Conservation (phyloP, 35 echinoderm and acorn worm genomes). For the Apostichopus californicus region DNA sequence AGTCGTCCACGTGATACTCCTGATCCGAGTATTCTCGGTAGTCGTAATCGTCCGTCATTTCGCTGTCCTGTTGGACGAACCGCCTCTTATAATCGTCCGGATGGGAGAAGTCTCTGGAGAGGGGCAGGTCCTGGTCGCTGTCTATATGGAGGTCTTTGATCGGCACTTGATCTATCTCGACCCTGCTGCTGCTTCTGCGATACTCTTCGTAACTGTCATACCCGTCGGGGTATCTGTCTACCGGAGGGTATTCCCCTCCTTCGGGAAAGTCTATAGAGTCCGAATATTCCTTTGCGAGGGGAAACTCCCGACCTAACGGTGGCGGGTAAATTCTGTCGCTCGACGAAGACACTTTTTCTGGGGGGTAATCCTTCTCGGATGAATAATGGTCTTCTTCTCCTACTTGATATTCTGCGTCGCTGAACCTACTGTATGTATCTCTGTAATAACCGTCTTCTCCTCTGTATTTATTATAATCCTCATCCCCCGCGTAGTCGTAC, state of each 20-base stretch:
- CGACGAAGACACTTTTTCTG: not conserved
- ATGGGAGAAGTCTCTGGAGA: slow-evolving; percentile 27
- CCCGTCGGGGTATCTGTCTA: slow-evolving; percentile 32
- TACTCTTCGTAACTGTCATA: slow-evolving; percentile 53
- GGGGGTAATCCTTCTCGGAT: not conserved
- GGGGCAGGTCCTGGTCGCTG: slow-evolving; percentile 21
- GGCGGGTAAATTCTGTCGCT: not conserved
- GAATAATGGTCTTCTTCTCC: slow-evolving; percentile 9
- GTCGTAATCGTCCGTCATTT: slow-evolving; percentile 40
- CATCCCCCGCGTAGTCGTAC: slow-evolving; percentile 25
- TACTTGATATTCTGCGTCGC: slow-evolving; percentile 29
- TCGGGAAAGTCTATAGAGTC: slow-evolving; percentile 13
- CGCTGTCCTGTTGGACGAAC: slow-evolving; percentile 44
- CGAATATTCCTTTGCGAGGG: slow-evolving; percentile 9
- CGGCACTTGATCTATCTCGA: slow-evolving; percentile 39
- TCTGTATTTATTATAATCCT: slow-evolving; percentile 38
- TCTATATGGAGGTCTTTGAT: slow-evolving; percentile 51
- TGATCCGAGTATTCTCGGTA: slow-evolving; percentile 33
- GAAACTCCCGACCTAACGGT: not conserved
- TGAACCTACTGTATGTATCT: slow-evolving; percentile 24
- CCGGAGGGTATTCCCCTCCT: not conserved
- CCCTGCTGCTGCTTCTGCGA: not conserved
- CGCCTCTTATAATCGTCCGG: slow-evolving; percentile 26
- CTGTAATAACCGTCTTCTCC: slow-evolving; percentile 13
- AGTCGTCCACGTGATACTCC: slow-evolving; percentile 2